Evolutionary conservation across 1,140 invertebrate species (phyloP).

Genomic region (Apocrypta bakeri): DNA sequence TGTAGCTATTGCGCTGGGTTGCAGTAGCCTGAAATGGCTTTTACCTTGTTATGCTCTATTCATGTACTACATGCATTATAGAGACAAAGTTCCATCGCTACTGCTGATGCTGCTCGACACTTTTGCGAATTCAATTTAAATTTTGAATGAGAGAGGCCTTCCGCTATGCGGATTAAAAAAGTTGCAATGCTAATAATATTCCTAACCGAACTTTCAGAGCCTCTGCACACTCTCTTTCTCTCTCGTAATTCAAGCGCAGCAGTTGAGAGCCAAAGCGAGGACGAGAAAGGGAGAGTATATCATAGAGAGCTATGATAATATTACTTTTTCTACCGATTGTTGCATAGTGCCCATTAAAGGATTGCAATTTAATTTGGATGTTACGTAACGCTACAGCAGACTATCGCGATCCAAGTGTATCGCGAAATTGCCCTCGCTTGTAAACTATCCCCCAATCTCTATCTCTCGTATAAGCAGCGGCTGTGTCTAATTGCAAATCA

Average conservation of each 20-base stretch:
- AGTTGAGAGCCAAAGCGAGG: not conserved
- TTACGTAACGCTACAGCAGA: not conserved
- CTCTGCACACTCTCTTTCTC: not conserved
- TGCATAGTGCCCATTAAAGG: not conserved
- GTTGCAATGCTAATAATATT: constrained; percentile 12
- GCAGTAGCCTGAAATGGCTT: constrained; percentile 33
- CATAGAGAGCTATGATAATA: not conserved
- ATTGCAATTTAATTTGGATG: constrained; percentile 11
- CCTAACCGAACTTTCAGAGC: not conserved
- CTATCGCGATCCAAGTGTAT: constrained; percentile 22
- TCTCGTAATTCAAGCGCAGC: not conserved
- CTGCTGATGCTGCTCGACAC: constrained; percentile 3
- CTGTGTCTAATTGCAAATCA: constrained; percentile 46
- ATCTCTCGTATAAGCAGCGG: constrained; percentile 35
- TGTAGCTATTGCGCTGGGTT: no score
- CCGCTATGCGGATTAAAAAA: constrained; percentile 22
- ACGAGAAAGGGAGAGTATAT: no score
- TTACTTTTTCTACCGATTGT: not conserved
- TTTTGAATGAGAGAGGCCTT: constrained; percentile 20
- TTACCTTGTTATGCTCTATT: constrained; percentile 40
- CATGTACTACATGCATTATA: constrained; percentile 21
- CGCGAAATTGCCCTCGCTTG: constrained; percentile 32
- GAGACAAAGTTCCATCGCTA: constrained; percentile 8
- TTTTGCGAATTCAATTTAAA: constrained; percentile 45
- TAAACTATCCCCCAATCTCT: not conserved